phyloP scores from a whole-genome alignment of 2,888 invertebrate genomes.

The Cheiracanthium punctorium region DNA sequence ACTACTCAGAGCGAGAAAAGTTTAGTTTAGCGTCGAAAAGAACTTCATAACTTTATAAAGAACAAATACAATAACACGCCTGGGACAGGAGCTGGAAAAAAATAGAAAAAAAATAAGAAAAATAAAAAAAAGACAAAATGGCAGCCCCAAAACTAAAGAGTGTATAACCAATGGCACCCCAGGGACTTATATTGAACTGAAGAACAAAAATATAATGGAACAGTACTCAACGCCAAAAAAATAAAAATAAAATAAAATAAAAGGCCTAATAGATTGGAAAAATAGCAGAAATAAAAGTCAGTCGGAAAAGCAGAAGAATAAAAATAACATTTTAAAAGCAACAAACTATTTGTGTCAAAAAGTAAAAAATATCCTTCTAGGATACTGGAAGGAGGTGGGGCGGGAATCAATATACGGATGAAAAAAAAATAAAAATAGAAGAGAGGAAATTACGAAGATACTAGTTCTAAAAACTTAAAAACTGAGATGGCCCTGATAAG shows the following conservation, averaged over 20 bases:
- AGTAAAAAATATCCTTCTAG: conserved; percentile 40
- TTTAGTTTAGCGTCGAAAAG: conserved; percentile 41
- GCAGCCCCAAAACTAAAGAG: conserved; percentile 54
- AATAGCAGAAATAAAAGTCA: conserved; percentile 67
- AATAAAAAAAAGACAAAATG: conserved; percentile 29
- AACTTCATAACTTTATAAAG: conserved; percentile 65
- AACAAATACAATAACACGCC: conserved; percentile 54
- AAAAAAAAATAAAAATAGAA: conserved; percentile 26
- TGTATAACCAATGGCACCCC: conserved; percentile 69
- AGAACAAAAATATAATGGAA: conserved; percentile 67
- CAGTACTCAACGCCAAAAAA: conserved; percentile 58
- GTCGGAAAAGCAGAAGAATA: conserved; percentile 48
- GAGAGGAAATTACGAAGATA: conserved; percentile 52
- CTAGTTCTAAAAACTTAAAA: conserved; percentile 64
- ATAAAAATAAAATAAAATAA: conserved; percentile 21
- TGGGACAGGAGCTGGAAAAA: not conserved
- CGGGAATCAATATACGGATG: conserved; percentile 45
- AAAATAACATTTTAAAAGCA: conserved; percentile 70
- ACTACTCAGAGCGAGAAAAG: conserved; percentile 34
- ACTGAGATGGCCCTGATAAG: conserved; percentile 62
- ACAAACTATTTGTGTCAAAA: conserved; percentile 69
- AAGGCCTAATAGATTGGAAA: conserved; percentile 58
- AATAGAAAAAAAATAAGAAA: conserved; percentile 28
- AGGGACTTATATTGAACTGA: conserved; percentile 62
- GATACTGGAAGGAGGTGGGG: conserved; percentile 34